Conservation (phyloP, 1,140 invertebrate genomes). For the Aphelenchoides fujianensis region DNA sequence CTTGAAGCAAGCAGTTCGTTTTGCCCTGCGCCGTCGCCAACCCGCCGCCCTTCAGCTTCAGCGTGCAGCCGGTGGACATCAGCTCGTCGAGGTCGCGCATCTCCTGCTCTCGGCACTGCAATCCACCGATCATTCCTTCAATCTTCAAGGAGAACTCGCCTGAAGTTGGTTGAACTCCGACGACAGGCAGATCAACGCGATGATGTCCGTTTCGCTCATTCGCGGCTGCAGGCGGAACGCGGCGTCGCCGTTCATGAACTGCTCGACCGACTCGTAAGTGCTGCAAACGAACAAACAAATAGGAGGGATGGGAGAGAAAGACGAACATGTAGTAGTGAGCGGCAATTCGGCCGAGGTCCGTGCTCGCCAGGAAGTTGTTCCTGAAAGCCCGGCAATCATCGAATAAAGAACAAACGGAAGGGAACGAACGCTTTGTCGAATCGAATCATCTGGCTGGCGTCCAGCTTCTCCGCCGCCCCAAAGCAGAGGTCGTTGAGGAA, state of each 20-base stretch:
- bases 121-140: too few relatives aligned
- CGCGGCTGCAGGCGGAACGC: slow-evolving; percentile 68
- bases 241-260: slow-evolving; percentile 71
- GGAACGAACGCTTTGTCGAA: slow-evolving; percentile 70
- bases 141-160: slow-evolving; percentile 62
- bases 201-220: slow-evolving; percentile 82
- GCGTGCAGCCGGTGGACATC: slow-evolving; percentile 71
- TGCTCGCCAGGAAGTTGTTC: slow-evolving; percentile 67
- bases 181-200: slow-evolving; percentile 81
- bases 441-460: slow-evolving; percentile 89
- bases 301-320: too few relatives aligned
- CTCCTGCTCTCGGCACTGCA: slow-evolving; percentile 86
- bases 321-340: slow-evolving; percentile 98
- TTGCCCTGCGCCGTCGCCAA: slow-evolving; percentile 87
- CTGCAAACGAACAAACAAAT: too few relatives aligned
- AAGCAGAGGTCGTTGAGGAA: slow-evolving; percentile 76
- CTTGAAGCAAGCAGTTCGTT: slow-evolving; percentile 93
- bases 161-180: slow-evolving; percentile 95
- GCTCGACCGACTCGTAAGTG: slow-evolving; percentile 89
- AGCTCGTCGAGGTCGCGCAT: slow-evolving; percentile 80
- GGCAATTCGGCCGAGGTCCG: slow-evolving; percentile 86
- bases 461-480: slow-evolving; percentile 76
- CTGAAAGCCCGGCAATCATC: slow-evolving; percentile 69
- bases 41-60: slow-evolving; percentile 75
- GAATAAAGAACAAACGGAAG: slow-evolving; percentile 66